Percentiles rank a stretch among this genome's conserved stretches.
Evolutionary conservation across 2,113 vertebrate genomes (phyloP).

Genomic region (Sterna hirundo): DNA sequence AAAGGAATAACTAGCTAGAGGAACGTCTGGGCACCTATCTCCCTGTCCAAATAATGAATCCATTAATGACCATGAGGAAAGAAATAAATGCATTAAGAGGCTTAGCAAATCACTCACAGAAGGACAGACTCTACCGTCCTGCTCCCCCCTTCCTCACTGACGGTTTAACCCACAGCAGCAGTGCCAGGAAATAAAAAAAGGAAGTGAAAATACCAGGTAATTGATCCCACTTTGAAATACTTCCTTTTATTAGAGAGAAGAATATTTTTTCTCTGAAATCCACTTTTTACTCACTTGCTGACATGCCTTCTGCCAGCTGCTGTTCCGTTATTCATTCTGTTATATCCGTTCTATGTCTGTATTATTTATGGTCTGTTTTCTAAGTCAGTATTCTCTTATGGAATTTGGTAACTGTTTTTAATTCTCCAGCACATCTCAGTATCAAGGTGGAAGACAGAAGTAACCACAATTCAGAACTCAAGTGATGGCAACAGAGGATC

Average conservation of each 20-base stretch:
- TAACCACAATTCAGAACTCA: background rate
- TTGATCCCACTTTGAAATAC: background rate
- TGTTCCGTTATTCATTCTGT: background rate
- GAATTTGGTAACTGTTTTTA: constrained; percentile 7
- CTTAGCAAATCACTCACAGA: constrained; percentile 6
- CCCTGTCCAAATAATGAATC: background rate
- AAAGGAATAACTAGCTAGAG: background rate
- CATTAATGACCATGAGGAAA: background rate
- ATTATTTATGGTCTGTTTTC: constrained; percentile 27
- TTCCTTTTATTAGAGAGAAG: background rate
- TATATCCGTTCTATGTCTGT: background rate
- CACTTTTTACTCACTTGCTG: background rate
- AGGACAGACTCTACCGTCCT: background rate
- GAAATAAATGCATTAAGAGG: constrained; percentile 32
- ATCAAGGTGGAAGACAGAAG: background rate
- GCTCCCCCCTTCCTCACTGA: background rate
- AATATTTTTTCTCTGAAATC: background rate
- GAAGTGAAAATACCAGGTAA: background rate
- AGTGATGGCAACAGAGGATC: background rate
- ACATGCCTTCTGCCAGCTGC: background rate
- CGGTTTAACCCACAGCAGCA: background rate
- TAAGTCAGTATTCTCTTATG: background rate
- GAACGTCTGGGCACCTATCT: background rate
- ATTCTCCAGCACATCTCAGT: background rate
- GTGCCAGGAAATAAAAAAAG: background rate